These are phyloP conservation scores for Acropternis orthonyx DNA, from an alignment of 2,797 vertebrate species.

Conservation along the genomic window DNA sequence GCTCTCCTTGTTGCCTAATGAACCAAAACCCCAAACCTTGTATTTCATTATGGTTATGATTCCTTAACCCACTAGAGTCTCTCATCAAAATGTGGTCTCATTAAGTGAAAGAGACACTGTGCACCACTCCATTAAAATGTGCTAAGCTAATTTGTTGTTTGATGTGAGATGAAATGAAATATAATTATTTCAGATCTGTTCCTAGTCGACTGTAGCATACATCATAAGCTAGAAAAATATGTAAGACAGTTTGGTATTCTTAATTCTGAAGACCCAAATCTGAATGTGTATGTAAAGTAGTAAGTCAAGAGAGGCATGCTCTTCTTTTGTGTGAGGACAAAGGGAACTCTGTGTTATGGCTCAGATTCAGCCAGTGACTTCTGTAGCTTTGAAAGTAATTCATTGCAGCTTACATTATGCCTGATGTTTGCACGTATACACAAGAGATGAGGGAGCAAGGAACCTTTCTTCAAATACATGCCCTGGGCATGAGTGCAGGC, in stretches of 20 bases:
- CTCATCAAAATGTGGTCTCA: conserved; percentile 73
- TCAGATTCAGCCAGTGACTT: not conserved
- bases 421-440: not conserved
- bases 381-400: not conserved
- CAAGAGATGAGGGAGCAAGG: not conserved
- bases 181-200: conserved; percentile 64
- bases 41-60: conserved; percentile 75
- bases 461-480: not conserved
- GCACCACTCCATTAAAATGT: conserved; percentile 69
- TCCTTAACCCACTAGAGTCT: conserved; percentile 71
- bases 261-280: not conserved
- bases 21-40: conserved; percentile 71
- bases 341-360: not conserved
- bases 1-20: conserved; percentile 73
- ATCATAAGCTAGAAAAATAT: conserved; percentile 4
- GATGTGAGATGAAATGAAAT: conserved; percentile 60
- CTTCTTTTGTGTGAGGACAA: not conserved
- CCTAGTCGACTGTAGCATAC: conserved; percentile 13
- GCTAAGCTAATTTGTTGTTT: conserved; percentile 67
- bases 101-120: conserved; percentile 69
- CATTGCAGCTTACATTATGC: not conserved
- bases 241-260: not conserved
- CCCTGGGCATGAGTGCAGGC: not conserved
- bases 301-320: not conserved
- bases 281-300: not conserved